These are phyloP conservation scores for Athripsodes cinereus DNA, from an alignment of 2,888 invertebrate species.

Conservation along the genomic window DNA sequence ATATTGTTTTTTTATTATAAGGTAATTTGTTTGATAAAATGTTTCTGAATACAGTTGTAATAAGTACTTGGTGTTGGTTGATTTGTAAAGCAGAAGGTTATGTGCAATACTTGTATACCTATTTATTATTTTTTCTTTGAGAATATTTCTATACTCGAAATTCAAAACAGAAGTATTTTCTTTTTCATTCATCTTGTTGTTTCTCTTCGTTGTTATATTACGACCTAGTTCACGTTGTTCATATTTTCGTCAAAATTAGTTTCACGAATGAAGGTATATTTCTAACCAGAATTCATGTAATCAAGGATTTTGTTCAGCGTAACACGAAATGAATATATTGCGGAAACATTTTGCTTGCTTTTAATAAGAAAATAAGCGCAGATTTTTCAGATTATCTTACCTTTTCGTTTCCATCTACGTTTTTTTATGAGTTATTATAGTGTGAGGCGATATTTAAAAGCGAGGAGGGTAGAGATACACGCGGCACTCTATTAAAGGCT, in stretches of 20 bases:
- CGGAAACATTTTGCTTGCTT: background rate
- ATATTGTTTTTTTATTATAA: no score
- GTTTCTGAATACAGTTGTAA: no score
- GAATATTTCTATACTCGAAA: no score
- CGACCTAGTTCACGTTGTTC: no score
- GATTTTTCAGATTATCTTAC: background rate
- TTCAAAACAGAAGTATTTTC: no score
- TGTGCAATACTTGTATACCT: no score
- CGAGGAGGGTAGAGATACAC: background rate
- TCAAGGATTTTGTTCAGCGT: background rate
- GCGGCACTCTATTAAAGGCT: background rate
- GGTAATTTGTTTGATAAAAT: no score
- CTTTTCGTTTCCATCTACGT: background rate
- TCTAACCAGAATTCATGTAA: background rate
- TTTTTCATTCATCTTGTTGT: no score
- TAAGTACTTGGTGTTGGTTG: no score
- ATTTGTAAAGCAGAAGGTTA: no score
- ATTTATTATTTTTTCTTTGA: no score
- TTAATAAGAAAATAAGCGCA: background rate
- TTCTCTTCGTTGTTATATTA: no score
- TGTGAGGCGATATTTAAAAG: background rate
- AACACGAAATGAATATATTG: background rate
- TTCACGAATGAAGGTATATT: background rate
- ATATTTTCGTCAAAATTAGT: conserved; percentile 1
- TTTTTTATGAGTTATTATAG: conserved; percentile 2